Conservation (phyloP, 2,113 vertebrate species). For the Phoenicopterus ruber region DNA sequence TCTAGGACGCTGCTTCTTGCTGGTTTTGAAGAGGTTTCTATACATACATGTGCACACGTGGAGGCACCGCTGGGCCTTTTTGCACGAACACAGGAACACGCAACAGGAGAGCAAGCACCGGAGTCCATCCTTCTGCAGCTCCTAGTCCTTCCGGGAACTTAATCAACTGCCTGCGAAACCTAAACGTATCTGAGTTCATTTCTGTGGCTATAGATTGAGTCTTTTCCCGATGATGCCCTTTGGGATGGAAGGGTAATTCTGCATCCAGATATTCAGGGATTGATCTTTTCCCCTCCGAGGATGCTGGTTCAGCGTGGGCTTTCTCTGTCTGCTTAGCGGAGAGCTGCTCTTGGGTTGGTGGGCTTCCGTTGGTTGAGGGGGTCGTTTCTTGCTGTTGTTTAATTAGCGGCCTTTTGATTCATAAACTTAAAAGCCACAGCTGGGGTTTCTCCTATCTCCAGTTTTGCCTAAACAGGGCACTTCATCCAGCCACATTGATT, state of each 20-base stretch:
- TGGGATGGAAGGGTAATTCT: background rate
- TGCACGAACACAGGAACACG: background rate
- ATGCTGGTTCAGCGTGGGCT: background rate
- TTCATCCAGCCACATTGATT: constrained; percentile 57
- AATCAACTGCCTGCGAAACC: background rate
- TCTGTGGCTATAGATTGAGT: background rate
- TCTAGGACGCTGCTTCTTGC: background rate
- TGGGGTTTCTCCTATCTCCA: background rate
- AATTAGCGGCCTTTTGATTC: constrained; percentile 7
- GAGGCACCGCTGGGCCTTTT: background rate
- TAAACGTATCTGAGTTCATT: background rate
- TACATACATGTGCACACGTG: accelerated
- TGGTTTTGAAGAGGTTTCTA: background rate
- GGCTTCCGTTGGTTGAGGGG: background rate
- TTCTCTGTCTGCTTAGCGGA: background rate
- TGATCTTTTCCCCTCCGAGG: background rate
- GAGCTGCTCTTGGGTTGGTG: background rate
- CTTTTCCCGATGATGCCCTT: background rate
- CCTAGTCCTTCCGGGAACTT: no score
- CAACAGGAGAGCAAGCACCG: background rate
- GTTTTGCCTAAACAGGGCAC: background rate
- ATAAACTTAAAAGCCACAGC: background rate
- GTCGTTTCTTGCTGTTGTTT: background rate
- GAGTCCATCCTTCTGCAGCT: background rate
- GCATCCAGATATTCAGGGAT: background rate